phyloP scores from a whole-genome alignment of 2,113 vertebrate genomes.

The Oryzias melastigma region DNA sequence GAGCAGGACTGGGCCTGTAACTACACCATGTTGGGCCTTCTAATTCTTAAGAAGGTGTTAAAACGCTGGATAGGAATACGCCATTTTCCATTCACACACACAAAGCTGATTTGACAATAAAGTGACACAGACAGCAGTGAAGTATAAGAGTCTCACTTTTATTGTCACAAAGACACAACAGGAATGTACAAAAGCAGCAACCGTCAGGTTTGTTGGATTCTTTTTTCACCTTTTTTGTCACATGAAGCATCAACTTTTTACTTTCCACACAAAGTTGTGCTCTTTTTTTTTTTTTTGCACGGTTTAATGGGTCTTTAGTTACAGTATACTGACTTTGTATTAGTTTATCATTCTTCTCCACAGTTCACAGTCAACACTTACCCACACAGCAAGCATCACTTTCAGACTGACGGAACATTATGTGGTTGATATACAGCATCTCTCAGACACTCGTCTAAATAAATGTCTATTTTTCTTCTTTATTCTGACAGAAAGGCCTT shows the following conservation, averaged over 20 bases:
- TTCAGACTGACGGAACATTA: conserved; percentile 45
- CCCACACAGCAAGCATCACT: conserved; percentile 69
- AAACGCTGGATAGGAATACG: too few species aligned
- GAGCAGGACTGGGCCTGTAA: too few species aligned
- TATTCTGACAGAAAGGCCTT: conserved; percentile 40
- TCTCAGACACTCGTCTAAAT: conserved; percentile 33
- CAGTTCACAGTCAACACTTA: conserved; percentile 63
- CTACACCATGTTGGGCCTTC: too few species aligned
- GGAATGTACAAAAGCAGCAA: conserved; percentile 76
- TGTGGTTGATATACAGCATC: conserved; percentile 39
- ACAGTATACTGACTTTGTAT: conserved; percentile 45
- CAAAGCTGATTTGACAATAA: conserved; percentile 3
- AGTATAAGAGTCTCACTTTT: conserved; percentile 73
- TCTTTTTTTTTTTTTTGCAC: conserved; percentile 54
- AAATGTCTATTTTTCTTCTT: conserved; percentile 24
- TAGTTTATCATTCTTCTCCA: conserved; percentile 62
- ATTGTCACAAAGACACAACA: conserved; percentile 77
- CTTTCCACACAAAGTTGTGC: conserved; percentile 47
- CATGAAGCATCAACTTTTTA: conserved; percentile 59
- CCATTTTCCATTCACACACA: too few species aligned
- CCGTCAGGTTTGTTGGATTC: conserved; percentile 32
- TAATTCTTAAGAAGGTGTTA: too few species aligned
- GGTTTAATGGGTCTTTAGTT: conserved; percentile 58
- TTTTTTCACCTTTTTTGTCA: conserved; percentile 49
- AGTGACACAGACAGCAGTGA: background rate